A percentile compares a stretch with the other conserved stretches of the same genome.
Evolutionary conservation across 2,113 vertebrate species (phyloP).

Genomic region (Eolophus roseicapilla): DNA sequence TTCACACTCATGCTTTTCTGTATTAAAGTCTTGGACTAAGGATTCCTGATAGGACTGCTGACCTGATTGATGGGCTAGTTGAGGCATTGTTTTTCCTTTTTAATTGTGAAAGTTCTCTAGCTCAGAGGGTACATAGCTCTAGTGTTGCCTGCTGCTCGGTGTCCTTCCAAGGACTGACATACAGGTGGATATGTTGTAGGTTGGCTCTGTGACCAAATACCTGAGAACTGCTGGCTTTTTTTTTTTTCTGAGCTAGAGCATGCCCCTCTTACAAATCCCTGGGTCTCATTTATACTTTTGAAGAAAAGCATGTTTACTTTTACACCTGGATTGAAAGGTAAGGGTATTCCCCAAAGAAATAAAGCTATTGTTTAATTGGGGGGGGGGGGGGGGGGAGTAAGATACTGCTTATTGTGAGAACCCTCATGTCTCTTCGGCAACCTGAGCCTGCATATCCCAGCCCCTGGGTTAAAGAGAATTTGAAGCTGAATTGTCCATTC

Average conservation of each 20-base stretch:
- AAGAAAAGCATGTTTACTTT: neutral
- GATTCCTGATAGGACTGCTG: neutral
- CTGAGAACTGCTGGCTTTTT: neutral
- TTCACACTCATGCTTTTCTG: neutral
- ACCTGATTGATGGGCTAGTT: neutral
- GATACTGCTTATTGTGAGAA: neutral
- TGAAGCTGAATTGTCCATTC: neutral
- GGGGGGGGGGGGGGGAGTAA: neutral
- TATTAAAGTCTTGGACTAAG: neutral
- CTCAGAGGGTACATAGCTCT: neutral
- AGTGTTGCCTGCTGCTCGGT: neutral
- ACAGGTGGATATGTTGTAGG: neutral
- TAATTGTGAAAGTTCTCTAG: neutral
- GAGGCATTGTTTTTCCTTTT: neutral
- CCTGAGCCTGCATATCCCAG: accelerated
- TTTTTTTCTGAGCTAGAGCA: neutral
- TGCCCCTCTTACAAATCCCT: neutral
- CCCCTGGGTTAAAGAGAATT: neutral
- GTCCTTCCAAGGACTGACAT: neutral
- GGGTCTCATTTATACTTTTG: neutral
- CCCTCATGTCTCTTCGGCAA: neutral
- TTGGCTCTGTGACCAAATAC: neutral
- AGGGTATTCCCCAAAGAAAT: neutral
- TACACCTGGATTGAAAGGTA: neutral
- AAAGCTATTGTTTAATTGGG: neutral